Conservation (phyloP, 37 sponge, comb jelly and placozoan genomes). For the Chondrilla cf. caribensis region DNA sequence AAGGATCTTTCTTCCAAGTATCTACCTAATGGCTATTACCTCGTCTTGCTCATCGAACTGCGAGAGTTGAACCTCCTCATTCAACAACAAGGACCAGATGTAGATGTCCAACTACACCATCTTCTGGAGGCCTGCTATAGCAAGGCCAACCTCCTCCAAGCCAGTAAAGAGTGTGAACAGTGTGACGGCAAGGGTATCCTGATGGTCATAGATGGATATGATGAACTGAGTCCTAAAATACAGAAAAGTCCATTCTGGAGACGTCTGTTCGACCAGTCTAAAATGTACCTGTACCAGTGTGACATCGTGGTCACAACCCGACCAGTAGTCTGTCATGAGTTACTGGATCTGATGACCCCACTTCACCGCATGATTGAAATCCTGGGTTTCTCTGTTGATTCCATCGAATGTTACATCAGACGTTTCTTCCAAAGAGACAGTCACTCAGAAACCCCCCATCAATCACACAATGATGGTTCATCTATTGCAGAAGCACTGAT, state of each 20-base stretch:
- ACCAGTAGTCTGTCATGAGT: neutral
- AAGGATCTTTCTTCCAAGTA: neutral
- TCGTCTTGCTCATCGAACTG: conserved; percentile 14
- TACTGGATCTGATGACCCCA: neutral
- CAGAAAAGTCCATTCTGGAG: neutral
- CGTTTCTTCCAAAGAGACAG: neutral
- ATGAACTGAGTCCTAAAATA: neutral
- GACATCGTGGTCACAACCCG: conserved; percentile 22
- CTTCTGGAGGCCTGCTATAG: neutral
- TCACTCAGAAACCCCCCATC: neutral
- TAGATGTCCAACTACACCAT: neutral
- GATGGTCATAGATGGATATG: conserved; percentile 12
- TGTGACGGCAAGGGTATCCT: neutral
- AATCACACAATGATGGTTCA: neutral
- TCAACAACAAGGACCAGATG: neutral
- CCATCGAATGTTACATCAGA: conserved; percentile 1
- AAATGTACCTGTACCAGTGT: neutral
- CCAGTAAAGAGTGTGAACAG: neutral
- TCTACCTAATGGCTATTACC: neutral
- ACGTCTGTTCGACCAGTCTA: neutral
- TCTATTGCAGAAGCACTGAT: neutral
- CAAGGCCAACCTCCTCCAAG: neutral
- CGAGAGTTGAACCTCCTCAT: conserved; percentile 9
- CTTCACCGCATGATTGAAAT: conserved; percentile 7
- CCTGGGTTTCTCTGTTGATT: neutral